Conservation (phyloP, 2,113 vertebrate genomes). For the Semnornis frantzii region DNA sequence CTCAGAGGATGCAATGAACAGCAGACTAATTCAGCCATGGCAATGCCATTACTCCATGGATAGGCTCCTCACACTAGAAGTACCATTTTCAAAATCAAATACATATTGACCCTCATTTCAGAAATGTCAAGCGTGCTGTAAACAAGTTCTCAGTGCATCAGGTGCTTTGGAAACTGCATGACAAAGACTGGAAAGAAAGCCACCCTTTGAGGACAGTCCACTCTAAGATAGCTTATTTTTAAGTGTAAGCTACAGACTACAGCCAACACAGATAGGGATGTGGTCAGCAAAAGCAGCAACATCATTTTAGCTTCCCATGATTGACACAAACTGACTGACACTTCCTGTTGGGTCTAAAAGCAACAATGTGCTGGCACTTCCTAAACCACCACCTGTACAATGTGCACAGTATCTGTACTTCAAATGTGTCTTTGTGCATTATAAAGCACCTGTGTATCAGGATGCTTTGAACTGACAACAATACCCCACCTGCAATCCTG, state of each 20-base stretch:
- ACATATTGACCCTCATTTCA: background rate
- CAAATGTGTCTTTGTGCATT: background rate
- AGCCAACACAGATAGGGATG: background rate
- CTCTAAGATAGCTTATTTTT: background rate
- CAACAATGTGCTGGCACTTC: background rate
- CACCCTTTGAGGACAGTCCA: background rate
- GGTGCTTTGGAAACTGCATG: background rate
- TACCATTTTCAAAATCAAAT: conserved; percentile 38
- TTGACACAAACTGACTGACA: background rate
- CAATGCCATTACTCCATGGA: background rate
- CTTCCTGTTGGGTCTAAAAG: background rate
- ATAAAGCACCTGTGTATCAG: background rate
- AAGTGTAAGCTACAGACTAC: background rate
- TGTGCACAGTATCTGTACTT: background rate
- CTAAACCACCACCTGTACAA: background rate
- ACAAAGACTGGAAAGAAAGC: background rate
- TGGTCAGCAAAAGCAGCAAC: background rate
- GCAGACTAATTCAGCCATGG: background rate
- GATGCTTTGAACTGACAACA: background rate
- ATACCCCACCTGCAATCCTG: no score
- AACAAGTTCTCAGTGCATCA: background rate
- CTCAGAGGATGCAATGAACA: background rate
- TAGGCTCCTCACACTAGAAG: background rate
- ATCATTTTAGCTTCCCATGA: background rate
- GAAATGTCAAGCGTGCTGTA: background rate